Evolutionary conservation across 2,888 invertebrate genomes (phyloP).

Genomic region (Microplitis manilae): DNA sequence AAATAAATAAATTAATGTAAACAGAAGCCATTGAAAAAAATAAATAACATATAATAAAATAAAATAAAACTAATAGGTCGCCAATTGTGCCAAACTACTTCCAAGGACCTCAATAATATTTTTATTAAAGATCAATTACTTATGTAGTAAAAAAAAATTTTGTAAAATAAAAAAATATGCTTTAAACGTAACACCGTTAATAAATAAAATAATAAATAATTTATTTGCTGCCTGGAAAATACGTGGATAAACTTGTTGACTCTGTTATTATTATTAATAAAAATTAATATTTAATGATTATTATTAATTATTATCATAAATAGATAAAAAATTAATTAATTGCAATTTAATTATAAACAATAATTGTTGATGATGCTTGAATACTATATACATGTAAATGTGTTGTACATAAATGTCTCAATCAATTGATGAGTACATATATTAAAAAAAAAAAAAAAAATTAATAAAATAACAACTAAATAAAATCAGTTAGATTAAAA

Average conservation of each 20-base stretch:
- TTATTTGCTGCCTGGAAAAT: background rate
- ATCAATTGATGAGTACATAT: background rate
- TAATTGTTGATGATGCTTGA: background rate
- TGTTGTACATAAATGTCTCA: background rate
- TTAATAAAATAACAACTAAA: background rate
- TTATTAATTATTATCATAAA: background rate
- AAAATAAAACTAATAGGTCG: constrained; percentile 24
- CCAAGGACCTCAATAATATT: constrained; percentile 33
- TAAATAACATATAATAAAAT: constrained; percentile 14
- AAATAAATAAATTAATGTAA: background rate
- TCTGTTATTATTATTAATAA: background rate
- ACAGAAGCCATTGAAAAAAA: constrained; percentile 1
- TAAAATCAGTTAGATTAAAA: background rate
- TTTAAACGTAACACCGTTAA: constrained; percentile 13
- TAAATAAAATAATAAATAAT: background rate
- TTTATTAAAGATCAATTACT: background rate
- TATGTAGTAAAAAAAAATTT: background rate
- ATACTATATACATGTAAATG: background rate
- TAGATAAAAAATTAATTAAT: background rate
- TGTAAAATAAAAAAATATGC: constrained; percentile 8
- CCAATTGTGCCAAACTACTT: constrained; percentile 42
- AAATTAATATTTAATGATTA: background rate
- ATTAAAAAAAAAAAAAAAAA: background rate
- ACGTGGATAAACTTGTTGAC: background rate
- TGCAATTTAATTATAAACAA: background rate